A percentile compares a stretch with the other conserved stretches of the same genome.
Evolutionary conservation across 30 jellyfish, hydroid and myxozoan species (phyloP).

Genomic region (Pseudorhiza aurosa): DNA sequence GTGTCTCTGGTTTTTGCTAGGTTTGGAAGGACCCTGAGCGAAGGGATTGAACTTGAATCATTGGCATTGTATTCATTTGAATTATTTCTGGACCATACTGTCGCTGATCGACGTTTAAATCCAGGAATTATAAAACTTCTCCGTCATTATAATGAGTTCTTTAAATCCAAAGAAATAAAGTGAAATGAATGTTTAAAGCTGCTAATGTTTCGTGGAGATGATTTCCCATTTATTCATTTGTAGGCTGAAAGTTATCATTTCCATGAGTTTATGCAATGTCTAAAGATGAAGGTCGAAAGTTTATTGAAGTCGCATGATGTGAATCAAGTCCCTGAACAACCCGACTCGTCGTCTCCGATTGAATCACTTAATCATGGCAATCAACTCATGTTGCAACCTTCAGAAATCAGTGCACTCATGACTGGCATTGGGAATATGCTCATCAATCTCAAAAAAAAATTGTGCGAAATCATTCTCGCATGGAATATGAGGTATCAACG

Average conservation of each 20-base stretch:
- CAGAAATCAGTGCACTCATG: constrained; percentile 66
- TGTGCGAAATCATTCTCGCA: constrained; percentile 78
- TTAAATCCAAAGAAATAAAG: no score
- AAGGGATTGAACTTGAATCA: no score
- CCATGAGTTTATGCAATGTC: constrained; percentile 60
- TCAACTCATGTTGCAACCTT: constrained; percentile 47
- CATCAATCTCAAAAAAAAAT: constrained; percentile 58
- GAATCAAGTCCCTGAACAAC: background rate
- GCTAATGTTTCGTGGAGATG: no score
- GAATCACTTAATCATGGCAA: constrained; percentile 9
- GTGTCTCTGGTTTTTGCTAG: no score
- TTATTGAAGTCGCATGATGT: constrained; percentile 26
- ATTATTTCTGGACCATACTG: no score
- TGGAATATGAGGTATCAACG: constrained; percentile 89
- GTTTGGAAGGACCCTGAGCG: no score
- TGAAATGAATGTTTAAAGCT: no score
- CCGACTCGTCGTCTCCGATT: background rate
- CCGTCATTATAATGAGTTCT: no score
- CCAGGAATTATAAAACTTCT: no score
- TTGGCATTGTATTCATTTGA: no score
- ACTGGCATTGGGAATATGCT: constrained; percentile 71
- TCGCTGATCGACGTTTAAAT: no score
- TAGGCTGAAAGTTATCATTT: constrained; percentile 67
- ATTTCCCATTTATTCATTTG: no score
- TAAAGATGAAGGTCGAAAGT: constrained; percentile 74